Evolutionary conservation across 2,797 vertebrate genomes (phyloP).

Genomic region (Myotis daubentonii): DNA sequence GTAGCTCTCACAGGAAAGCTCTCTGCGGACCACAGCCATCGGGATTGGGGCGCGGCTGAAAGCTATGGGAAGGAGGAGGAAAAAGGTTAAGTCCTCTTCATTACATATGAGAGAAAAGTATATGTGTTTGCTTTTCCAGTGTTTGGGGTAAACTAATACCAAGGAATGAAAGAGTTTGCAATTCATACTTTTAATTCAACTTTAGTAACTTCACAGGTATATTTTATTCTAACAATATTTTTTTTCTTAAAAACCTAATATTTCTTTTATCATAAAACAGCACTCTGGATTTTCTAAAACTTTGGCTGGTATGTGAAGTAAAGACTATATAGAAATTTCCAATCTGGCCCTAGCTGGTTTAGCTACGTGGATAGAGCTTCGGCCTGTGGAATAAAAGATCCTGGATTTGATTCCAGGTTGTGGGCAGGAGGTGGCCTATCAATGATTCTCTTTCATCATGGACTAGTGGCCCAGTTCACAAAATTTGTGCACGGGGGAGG

Average conservation of each 20-base stretch:
- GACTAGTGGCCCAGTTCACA: too few relatives aligned
- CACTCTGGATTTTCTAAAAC: background rate
- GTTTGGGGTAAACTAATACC: background rate
- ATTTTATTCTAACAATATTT: background rate
- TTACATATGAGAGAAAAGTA: background rate
- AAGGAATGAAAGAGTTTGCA: background rate
- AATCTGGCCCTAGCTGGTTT: background rate
- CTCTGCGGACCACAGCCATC: conserved; percentile 98
- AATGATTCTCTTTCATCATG: too few relatives aligned
- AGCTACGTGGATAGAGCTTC: too few relatives aligned
- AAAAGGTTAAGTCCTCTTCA: background rate
- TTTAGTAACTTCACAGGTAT: background rate
- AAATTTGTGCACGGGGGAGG: too few relatives aligned
- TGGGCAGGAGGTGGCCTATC: too few relatives aligned
- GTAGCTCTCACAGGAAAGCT: conserved; percentile 98
- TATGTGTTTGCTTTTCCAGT: fast-evolving
- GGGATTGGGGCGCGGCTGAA: conserved; percentile 96
- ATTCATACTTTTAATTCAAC: background rate
- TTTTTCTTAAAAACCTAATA: background rate
- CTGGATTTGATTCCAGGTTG: too few relatives aligned
- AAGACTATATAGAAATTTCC: background rate
- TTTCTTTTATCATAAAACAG: background rate
- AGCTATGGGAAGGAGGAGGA: conserved; percentile 84
- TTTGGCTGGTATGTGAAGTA: background rate
- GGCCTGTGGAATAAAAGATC: too few relatives aligned